Percentiles rank a stretch among this genome's conserved stretches.
These are phyloP conservation scores for Prunella strophiata DNA, from an alignment of 2,797 vertebrate genomes.

Conservation along the genomic window DNA sequence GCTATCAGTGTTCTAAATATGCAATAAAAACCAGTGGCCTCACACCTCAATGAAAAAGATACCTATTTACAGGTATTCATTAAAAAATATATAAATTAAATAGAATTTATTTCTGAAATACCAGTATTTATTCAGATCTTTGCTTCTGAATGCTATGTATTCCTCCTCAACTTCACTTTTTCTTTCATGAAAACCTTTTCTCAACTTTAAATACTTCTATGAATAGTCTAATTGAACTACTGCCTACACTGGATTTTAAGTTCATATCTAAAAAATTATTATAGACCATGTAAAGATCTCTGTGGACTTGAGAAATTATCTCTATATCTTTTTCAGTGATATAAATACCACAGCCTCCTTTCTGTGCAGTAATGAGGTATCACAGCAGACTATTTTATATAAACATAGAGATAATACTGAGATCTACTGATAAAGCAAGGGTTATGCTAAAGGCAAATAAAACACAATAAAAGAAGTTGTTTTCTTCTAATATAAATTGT, in stretches of 20 bases:
- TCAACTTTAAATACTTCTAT: neutral
- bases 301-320: neutral
- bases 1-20: neutral
- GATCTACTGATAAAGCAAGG: neutral
- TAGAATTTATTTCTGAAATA: neutral
- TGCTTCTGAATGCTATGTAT: neutral
- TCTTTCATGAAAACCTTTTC: neutral
- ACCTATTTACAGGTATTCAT: neutral
- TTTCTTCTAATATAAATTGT: neutral
- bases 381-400: neutral
- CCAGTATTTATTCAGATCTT: rapidly evolving
- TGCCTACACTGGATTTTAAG: neutral
- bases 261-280: neutral
- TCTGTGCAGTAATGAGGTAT: neutral
- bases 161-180: neutral
- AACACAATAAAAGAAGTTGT: neutral
- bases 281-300: neutral
- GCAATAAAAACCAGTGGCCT: neutral
- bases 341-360: neutral
- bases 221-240: neutral
- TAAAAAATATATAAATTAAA: neutral
- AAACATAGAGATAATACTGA: neutral
- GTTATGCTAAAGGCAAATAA: neutral
- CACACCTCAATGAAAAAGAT: neutral
- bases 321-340: neutral